Evolutionary conservation across 2,888 invertebrate species (phyloP), one percentile per base, ranked within the genome.

Genomic region (Dioctria rufipes): DNA sequence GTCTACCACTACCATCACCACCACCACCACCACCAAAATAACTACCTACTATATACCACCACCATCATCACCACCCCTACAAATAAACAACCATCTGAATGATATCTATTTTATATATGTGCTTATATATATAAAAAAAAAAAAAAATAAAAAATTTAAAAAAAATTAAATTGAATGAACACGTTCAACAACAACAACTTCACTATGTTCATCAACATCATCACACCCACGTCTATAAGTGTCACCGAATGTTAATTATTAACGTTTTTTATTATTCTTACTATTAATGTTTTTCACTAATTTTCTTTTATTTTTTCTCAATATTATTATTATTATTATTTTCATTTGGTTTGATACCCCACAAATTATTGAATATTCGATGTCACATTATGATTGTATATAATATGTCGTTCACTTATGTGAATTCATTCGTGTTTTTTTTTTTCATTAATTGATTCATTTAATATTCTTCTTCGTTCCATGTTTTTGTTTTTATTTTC

Each of bases 51-150:
- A 66, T 66, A 66, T 66, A 77, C 46, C 61, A 77, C 77, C 77
- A 77, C 46, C 61, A 77, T 63, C 77, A 77, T 77, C 77, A 77
- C 77, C 61, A 77, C 61, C 77, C 77, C 37, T n/a, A 75, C n/a
- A 25, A 63, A 42, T 40, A 9, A 63, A 77, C 61, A 77, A 77
- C 37, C 5, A 63, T 39, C 49, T 43, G 63, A 77, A 77, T 63
- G 63, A 63, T 25, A 63, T 46, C 11, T 43, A 60, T 65, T 66
- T 42, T 11, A 25, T 25, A 25, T 25, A 25, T 25, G 25, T 25
- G 25, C 25, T 25, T 25, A 25, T 25, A 25, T 25, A 25, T 25
- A 25, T 25, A 25, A 25, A 25, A 25, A 25, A 25, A 25, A 25
- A 25, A 1, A 25, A 1, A 25, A 1, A 25, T 25, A 25, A 25